A percentile compares a stretch with the other conserved stretches of the same genome.
Evolutionary conservation across 2,113 vertebrate genomes (phyloP).

Genomic region (Xiphias gladius): DNA sequence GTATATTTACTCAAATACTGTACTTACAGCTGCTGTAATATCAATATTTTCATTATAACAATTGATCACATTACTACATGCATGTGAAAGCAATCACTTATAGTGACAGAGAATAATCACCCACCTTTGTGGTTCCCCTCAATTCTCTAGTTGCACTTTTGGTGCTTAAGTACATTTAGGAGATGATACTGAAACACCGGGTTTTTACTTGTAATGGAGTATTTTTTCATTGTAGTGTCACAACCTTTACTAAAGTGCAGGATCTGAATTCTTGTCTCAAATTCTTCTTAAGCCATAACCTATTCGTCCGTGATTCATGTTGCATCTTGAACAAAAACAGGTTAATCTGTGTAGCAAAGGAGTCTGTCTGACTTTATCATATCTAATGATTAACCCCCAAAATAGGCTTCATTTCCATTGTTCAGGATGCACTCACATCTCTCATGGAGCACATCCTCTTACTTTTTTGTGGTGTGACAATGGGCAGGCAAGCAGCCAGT

Average conservation of each 20-base stretch:
- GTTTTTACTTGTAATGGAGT: no score
- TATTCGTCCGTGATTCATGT: background rate
- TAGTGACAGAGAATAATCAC: background rate
- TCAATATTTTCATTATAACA: background rate
- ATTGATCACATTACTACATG: background rate
- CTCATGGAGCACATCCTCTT: constrained; percentile 7
- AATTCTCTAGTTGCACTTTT: no score
- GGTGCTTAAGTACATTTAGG: no score
- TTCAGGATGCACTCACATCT: constrained; percentile 15
- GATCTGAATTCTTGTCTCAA: no score
- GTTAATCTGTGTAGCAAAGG: background rate
- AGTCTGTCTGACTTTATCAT: no score
- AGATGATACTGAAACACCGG: no score
- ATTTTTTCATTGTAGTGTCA: no score
- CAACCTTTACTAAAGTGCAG: no score
- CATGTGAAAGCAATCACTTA: background rate
- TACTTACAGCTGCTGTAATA: background rate
- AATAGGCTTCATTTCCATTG: constrained; percentile 29
- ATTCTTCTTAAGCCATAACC: background rate
- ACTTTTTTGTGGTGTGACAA: constrained; percentile 8
- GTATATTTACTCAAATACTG: background rate
- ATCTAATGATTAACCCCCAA: constrained; percentile 29
- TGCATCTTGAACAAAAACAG: background rate
- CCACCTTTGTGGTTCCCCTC: background rate
- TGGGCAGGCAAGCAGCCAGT: constrained; percentile 31